A percentile compares a stretch with the other conserved stretches of the same genome.
phyloP scores from a whole-genome alignment of 2,888 invertebrate species.

The Corbicula japonica region DNA sequence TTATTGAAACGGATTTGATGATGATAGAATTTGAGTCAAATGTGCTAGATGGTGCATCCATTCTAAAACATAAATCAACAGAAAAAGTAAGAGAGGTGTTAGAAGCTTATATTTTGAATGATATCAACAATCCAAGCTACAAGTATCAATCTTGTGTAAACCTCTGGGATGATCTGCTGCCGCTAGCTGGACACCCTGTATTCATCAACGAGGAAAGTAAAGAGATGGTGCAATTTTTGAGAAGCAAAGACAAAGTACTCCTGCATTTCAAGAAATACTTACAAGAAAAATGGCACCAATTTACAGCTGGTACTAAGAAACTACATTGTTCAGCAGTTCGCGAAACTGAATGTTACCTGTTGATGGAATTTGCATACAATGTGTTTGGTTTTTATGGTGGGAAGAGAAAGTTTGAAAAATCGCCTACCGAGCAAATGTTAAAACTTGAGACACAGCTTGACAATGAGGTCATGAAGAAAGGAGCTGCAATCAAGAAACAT shows the following conservation, averaged over 20 bases:
- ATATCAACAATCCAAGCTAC: constrained; percentile 5
- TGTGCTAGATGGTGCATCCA: constrained; percentile 43
- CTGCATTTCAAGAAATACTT: not conserved
- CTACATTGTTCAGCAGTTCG: constrained; percentile 1
- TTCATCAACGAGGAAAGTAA: constrained; percentile 15
- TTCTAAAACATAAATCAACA: constrained; percentile 16
- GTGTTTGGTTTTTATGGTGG: not conserved
- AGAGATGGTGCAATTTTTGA: not conserved
- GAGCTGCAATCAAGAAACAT: not conserved
- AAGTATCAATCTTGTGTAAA: constrained; percentile 46
- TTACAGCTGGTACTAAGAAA: not conserved
- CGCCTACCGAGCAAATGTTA: constrained; percentile 25
- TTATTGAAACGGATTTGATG: constrained; percentile 54
- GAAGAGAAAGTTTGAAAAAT: not conserved
- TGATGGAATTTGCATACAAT: constrained; percentile 7
- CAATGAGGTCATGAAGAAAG: constrained; percentile 2
- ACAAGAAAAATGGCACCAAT: not conserved
- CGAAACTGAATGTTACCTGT: constrained; percentile 11
- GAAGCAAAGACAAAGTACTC: not conserved
- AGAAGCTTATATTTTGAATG: constrained; percentile 3
- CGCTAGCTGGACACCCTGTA: constrained; percentile 15
- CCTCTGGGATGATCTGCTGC: constrained; percentile 43
- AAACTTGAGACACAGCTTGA: constrained; percentile 42
- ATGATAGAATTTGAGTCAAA: constrained; percentile 54
- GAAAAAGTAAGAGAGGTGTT: constrained; percentile 6